These are phyloP conservation scores for Idaea straminata DNA, from an alignment of 2,888 invertebrate genomes.

Conservation along the genomic window DNA sequence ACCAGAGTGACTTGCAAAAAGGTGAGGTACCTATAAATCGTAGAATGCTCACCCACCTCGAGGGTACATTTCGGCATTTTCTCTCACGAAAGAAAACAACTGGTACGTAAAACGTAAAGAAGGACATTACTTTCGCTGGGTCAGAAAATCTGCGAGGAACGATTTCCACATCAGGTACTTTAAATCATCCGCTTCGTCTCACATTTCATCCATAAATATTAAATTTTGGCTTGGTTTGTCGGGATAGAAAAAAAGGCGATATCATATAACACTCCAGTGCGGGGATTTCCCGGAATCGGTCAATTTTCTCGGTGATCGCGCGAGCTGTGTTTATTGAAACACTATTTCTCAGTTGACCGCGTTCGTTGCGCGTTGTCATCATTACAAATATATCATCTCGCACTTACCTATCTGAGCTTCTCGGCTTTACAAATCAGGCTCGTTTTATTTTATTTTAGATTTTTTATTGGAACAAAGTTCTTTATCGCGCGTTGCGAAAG, in stretches of 20 bases:
- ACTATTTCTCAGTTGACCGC: slow-evolving; percentile 72
- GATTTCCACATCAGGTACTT: slow-evolving; percentile 78
- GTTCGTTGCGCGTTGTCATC: slow-evolving; percentile 48
- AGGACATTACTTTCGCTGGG: slow-evolving; percentile 75
- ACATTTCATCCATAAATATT: slow-evolving; percentile 80
- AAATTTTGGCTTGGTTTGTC: slow-evolving; percentile 70
- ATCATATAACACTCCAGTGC: slow-evolving; percentile 69
- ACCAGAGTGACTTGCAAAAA: slow-evolving; percentile 62
- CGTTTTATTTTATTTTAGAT: background rate
- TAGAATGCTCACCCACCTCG: slow-evolving; percentile 62
- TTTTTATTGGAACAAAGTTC: no score
- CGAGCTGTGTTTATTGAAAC: slow-evolving; percentile 74
- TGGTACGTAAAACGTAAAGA: slow-evolving; percentile 74
- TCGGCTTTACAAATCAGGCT: slow-evolving; percentile 1
- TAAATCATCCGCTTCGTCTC: slow-evolving; percentile 77
- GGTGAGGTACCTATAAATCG: slow-evolving; percentile 64
- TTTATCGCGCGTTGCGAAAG: no score
- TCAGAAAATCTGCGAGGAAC: slow-evolving; percentile 77
- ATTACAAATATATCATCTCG: slow-evolving; percentile 43
- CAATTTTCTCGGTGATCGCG: slow-evolving; percentile 76
- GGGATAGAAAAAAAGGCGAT: slow-evolving; percentile 70
- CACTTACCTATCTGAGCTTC: slow-evolving; percentile 5
- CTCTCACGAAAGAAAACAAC: slow-evolving; percentile 71
- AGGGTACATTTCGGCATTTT: slow-evolving; percentile 67
- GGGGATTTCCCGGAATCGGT: slow-evolving; percentile 75